phyloP scores from a whole-genome alignment of 1,140 invertebrate genomes.

The Trichonephila clavata region DNA sequence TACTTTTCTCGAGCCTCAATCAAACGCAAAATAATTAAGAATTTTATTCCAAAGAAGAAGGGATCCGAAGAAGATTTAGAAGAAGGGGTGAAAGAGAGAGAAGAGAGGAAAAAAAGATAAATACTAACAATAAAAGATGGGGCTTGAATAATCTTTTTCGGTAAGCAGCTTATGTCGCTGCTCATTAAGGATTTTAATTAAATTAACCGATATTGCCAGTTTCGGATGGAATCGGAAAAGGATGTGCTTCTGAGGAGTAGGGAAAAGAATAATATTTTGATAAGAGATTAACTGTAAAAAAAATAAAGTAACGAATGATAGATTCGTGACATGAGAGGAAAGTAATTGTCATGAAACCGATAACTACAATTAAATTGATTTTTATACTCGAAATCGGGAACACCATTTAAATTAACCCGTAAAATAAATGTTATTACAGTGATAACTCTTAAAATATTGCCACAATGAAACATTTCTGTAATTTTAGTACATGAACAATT shows the following conservation, averaged over 20 bases:
- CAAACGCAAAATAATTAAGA: conserved; percentile 65
- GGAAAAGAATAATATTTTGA: conserved; percentile 50
- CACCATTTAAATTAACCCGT: not conserved
- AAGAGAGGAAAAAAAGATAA: not conserved
- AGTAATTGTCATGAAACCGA: conserved; percentile 15
- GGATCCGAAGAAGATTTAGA: not conserved
- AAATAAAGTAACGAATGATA: conserved; percentile 28
- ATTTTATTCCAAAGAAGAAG: not conserved
- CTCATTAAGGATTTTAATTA: conserved; percentile 46
- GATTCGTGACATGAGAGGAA: not conserved
- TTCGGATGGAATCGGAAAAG: not conserved
- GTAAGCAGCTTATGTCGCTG: conserved; percentile 39
- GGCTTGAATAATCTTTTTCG: conserved; percentile 33
- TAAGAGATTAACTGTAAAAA: conserved; percentile 41
- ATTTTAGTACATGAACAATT: no score
- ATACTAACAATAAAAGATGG: conserved; percentile 33
- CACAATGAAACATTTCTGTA: no score
- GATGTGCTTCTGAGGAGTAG: not conserved
- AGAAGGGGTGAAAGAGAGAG: not conserved
- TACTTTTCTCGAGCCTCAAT: conserved; percentile 38
- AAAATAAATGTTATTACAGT: not conserved
- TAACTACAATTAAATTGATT: conserved; percentile 36
- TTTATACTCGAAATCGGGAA: conserved; percentile 17
- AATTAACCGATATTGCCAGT: conserved; percentile 42
- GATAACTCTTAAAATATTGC: not conserved